Evolutionary conservation across 1,140 invertebrate genomes (phyloP).

Genomic region (Drosophila tristis): DNA sequence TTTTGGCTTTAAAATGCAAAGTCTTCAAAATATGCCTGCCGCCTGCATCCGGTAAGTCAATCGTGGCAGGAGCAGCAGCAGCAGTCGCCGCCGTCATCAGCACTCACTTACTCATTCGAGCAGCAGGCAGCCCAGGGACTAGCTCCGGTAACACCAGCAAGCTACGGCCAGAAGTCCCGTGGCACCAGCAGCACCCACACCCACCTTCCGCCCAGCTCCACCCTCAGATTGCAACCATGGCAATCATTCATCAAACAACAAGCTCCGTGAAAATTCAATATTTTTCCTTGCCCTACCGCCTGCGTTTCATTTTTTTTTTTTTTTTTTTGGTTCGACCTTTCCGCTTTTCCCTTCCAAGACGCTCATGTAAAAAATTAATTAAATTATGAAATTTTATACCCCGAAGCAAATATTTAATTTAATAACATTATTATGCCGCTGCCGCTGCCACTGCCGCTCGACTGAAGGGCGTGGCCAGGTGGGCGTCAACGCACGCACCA

Average conservation of each 20-base stretch:
- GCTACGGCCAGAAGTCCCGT: too few relatives aligned
- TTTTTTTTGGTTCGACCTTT: not conserved
- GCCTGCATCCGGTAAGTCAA: constrained; percentile 22
- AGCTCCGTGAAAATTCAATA: constrained; percentile 73
- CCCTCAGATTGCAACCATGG: constrained; percentile 65
- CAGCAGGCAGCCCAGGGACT: not conserved
- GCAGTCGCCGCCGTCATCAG: constrained; percentile 17
- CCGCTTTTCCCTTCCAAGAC: constrained; percentile 40
- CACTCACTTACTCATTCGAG: constrained; percentile 5
- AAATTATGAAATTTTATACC: constrained; percentile 81
- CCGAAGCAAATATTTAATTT: constrained; percentile 80
- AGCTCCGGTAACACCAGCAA: not conserved
- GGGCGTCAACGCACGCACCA: constrained; percentile 71
- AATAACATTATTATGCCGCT: constrained; percentile 79
- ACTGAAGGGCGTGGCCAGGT: constrained; percentile 41
- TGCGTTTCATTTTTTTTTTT: too few relatives aligned
- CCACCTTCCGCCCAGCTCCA: constrained; percentile 12
- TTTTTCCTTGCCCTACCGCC: constrained; percentile 42
- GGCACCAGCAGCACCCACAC: constrained; percentile 6
- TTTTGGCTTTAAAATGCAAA: constrained; percentile 1
- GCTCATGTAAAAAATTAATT: constrained; percentile 72
- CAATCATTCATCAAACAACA: constrained; percentile 76
- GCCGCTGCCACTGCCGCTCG: not conserved
- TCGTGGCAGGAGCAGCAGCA: constrained; percentile 1
- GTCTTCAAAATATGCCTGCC: constrained; percentile 8